Base-by-base conservation (phyloP, 2,888 invertebrate genomes). In the Diplazon laetatorius region DNA sequence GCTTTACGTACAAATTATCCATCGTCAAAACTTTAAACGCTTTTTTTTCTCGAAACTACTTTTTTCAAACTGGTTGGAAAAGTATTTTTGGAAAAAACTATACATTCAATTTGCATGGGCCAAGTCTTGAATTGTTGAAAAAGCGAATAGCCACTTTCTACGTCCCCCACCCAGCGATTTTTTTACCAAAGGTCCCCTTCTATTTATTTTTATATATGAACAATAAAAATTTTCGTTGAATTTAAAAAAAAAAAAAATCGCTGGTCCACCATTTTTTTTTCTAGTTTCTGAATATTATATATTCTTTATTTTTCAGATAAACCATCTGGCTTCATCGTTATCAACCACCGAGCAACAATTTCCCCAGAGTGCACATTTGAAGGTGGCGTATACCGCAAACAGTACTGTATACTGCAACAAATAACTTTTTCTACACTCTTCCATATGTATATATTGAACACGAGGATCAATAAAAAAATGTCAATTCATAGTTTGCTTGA, bases 301-400 rank as follows among this genome's bases (percentile, higher is more conserved):
- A 62, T 63, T 50, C 50, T 65, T 50, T 65, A 39, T 65, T 65
- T 65, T 65, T 65, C 50, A 39, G 50, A 65, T 65, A 37, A 50
- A 50, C 65, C 65, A 14, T 66, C 52, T 55, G 66, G 52, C 55
- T 66, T 66, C 52, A 66, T 66, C 12, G 66, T 52, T 66, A 39
- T 63, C 63, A 63, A 63, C 50, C 63, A 6, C 37, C 16, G 16
- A 66, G 52, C 66, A 52, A 20, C 66, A 66, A 55, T 12, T 66
- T 55, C 66, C 42, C 52, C 66, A 52, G 42, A 42, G 66, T 55
- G 66, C 39, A 50, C 39, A 55, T 37, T 39, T 52, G 52, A 55
- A 55, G 52, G 66, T 42, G 55, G 25, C 52, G 42, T 39, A 55
- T 52, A 66, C 66, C 66, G 42, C 66, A 66, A 66, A n/a, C 42